Base-by-base conservation (phyloP, 2,888 invertebrate genomes). In the Magallana nippona region DNA sequence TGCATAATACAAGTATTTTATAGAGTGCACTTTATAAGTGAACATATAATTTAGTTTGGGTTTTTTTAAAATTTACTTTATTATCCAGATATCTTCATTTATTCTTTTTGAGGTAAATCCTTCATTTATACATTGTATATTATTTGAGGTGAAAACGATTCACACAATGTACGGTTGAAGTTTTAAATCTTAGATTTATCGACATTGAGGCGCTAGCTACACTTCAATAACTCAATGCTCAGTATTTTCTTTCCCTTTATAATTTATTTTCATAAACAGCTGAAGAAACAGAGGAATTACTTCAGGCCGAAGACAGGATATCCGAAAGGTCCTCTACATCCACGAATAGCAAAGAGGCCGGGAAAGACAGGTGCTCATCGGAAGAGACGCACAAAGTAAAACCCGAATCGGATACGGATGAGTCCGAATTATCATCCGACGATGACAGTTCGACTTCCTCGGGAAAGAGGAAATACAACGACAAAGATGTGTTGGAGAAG, bases 401-500 rank as follows among this genome's bases (percentile, higher is more conserved):
- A 11, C 71, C 22, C 15, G 71, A 71, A 13, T 71, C 71, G 22
- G 71, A 71, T 15, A 71, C 71, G 27, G 27, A 22, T 22, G 71
- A 71, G 71, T 71, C 71, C 71, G 71, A 71, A 27, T 27, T 71
- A 32, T 71, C 60, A n/a, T 60, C 71, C 15, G 71, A 71, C 32
- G 27, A 71, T 22, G 22, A 27, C 11, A 71, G 71, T 3, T 13
- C 13, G 15, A 32, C 71, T 5, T 71, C 71, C 2, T 13, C 71
- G 5, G 71, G 22, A 71, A 71, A 27, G 32, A 71, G 32, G 27
- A 71, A 71, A 15, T 71, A 71, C 27, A 71, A 11, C 71, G 10
- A 71, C 22, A 27, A 32, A 32, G 71, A 71, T 71, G 71, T 71
- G 3, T 3, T 27, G 13, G 71, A 71, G 22, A 32, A 71, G 71